phyloP scores from a whole-genome alignment of 2,113 vertebrate genomes.

The Cololabis saira region DNA sequence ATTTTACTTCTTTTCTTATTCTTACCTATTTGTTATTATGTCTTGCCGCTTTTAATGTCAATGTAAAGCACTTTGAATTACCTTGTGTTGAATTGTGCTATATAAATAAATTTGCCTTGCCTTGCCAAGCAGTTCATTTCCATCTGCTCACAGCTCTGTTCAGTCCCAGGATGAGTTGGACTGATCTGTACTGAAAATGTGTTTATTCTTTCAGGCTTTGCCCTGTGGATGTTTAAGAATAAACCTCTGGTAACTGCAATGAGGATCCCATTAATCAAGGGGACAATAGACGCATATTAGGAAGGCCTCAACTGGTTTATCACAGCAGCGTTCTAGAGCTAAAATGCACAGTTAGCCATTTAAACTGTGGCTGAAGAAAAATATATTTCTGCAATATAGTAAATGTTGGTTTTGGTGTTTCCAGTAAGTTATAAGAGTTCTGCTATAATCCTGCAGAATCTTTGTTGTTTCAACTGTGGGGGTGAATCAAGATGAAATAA shows the following conservation, averaged over 20 bases:
- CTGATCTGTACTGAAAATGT: neutral
- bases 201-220: neutral
- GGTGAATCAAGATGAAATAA: conserved; percentile 52
- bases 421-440: no score
- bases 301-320: conserved; percentile 7
- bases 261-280: conserved; percentile 11
- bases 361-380: neutral
- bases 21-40: no score
- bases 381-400: neutral
- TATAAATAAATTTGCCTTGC: no score
- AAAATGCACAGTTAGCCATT: neutral
- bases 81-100: no score
- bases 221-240: neutral
- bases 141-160: neutral
- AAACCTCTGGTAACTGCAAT: neutral
- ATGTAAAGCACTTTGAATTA: no score
- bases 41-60: no score
- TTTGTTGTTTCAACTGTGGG: conserved; percentile 17
- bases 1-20: no score
- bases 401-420: neutral
- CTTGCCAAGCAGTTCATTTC: no score
- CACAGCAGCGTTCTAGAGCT: neutral
- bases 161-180: neutral
- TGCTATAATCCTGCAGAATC: neutral
- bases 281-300: neutral